Conservation (phyloP, 92 coral and sea anemone genomes). For the Siderastrea radians region DNA sequence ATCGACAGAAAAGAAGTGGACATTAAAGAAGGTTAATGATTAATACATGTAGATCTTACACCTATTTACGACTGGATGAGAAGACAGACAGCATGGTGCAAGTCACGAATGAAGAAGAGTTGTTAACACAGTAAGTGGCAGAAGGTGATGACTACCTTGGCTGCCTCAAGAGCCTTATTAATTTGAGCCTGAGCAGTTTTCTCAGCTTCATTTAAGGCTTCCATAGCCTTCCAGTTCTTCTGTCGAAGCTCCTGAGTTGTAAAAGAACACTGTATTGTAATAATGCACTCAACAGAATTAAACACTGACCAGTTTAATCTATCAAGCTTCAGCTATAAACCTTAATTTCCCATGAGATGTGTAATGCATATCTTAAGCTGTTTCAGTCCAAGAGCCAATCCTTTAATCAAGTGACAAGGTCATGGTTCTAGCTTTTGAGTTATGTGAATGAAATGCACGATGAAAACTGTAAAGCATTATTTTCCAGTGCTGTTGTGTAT, state of each 20-base stretch:
- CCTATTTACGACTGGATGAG: constrained; percentile 17
- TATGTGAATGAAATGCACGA: background rate
- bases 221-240: constrained; percentile 99
- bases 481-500: background rate
- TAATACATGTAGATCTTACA: background rate
- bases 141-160: constrained; percentile 84
- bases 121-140: constrained; percentile 53
- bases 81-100: background rate
- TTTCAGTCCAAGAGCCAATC: no score
- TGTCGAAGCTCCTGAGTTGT: constrained; percentile 86
- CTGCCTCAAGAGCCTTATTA: constrained; percentile 95
- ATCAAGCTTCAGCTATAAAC: background rate
- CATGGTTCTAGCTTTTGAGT: no score
- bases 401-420: no score
- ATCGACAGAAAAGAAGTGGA: background rate
- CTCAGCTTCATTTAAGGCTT: constrained; percentile 94
- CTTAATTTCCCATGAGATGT: background rate
- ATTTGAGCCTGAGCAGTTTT: constrained; percentile 88
- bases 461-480: no score
- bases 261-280: constrained; percentile 54
- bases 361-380: no score
- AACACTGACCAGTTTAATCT: background rate
- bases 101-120: constrained; percentile 9
- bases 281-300: background rate
- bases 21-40: background rate